Evolutionary conservation across 2,113 vertebrate genomes (phyloP).

Genomic region (Vireo altiloquus): DNA sequence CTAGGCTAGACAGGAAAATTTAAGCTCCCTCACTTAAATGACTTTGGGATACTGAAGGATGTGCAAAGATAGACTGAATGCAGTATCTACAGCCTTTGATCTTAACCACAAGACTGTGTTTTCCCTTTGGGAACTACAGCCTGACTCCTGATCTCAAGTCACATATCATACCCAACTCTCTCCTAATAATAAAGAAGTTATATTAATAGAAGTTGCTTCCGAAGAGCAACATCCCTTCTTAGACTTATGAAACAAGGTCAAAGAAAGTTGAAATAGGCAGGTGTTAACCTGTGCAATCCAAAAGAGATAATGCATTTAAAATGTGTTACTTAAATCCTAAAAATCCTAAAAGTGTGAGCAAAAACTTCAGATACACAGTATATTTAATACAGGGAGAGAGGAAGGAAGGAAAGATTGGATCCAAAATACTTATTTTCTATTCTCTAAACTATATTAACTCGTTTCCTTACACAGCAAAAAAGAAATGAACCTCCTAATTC

Average conservation of each 20-base stretch:
- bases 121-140: neutral
- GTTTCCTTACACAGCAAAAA: slow-evolving; percentile 5
- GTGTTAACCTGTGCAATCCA: neutral
- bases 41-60: neutral
- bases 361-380: neutral
- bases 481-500: neutral
- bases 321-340: neutral
- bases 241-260: neutral
- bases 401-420: neutral
- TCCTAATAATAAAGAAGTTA: neutral
- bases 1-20: slow-evolving; percentile 12
- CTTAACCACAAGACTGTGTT: neutral
- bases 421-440: neutral
- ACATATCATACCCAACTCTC: neutral
- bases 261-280: neutral
- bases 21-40: neutral
- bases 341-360: neutral
- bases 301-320: neutral
- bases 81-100: neutral
- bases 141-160: neutral
- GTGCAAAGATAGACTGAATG: neutral
- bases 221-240: neutral
- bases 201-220: neutral
- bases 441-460: neutral
- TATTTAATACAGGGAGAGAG: neutral